phyloP scores from a whole-genome alignment of 2,113 vertebrate genomes.

The Cricetomys ansorgei region DNA sequence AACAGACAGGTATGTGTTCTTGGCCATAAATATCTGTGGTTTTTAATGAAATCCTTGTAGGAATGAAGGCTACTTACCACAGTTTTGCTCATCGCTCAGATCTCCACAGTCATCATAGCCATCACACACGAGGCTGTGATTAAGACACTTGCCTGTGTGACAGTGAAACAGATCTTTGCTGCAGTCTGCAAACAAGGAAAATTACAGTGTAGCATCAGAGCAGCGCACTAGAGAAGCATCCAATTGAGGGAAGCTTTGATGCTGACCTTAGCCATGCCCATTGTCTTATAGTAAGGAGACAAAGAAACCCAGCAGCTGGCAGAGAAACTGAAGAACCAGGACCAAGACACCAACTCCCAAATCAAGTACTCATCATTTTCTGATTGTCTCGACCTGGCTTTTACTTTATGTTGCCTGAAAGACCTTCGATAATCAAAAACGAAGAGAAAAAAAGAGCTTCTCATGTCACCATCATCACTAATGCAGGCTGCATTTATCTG shows the following conservation, averaged over 20 bases:
- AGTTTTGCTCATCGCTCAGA: conserved; percentile 95
- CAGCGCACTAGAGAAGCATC: rapidly evolving
- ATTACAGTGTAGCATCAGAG: neutral
- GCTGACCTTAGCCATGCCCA: neutral
- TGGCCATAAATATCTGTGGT: neutral
- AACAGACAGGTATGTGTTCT: neutral
- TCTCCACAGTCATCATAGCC: conserved; percentile 98
- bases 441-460: neutral
- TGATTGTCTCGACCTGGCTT: neutral
- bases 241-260: no score
- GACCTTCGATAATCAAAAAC: neutral
- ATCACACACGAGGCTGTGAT: conserved; percentile 91
- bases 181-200: conserved; percentile 89
- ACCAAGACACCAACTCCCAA: neutral
- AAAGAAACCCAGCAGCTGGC: neutral
- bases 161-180: conserved; percentile 89
- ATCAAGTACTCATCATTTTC: neutral
- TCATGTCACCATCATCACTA: neutral
- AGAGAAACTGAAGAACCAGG: neutral
- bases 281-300: neutral
- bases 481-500: neutral
- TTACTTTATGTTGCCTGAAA: neutral
- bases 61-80: conserved; percentile 87
- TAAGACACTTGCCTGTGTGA: conserved; percentile 93
- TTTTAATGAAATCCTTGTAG: neutral